These are phyloP conservation scores for Acleris laterana DNA, from an alignment of 2,888 invertebrate genomes.

Conservation along the genomic window DNA sequence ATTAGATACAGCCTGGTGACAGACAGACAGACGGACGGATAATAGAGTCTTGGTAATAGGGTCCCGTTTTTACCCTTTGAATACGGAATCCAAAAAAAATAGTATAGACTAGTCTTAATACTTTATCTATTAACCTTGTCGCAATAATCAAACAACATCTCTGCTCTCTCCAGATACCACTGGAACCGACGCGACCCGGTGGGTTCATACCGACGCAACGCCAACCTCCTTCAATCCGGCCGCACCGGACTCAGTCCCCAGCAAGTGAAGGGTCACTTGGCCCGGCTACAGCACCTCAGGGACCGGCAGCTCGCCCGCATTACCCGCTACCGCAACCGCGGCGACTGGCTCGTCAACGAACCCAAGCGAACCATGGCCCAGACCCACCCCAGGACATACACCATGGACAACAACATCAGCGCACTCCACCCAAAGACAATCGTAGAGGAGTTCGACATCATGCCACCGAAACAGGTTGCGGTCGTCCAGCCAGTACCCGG, in stretches of 20 bases:
- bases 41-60: no score
- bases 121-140: background rate
- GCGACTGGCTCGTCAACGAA: constrained; percentile 72
- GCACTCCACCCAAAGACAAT: constrained; percentile 85
- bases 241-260: constrained; percentile 71
- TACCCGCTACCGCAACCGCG: constrained; percentile 55
- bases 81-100: no score
- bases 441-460: constrained; percentile 81
- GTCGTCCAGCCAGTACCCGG: constrained; percentile 52
- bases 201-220: constrained; percentile 73
- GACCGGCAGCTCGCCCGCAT: constrained; percentile 73
- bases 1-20: no score
- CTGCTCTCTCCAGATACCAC: constrained; percentile 60
- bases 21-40: no score
- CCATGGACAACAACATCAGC: constrained; percentile 79
- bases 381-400: constrained; percentile 82
- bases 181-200: constrained; percentile 79
- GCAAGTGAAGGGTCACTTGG: constrained; percentile 69
- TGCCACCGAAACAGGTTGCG: constrained; percentile 57
- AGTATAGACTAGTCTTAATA: no score
- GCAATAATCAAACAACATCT: background rate
- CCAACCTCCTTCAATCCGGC: constrained; percentile 70
- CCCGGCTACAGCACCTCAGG: constrained; percentile 67
- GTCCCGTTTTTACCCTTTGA: no score
- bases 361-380: constrained; percentile 67